phyloP scores from a whole-genome alignment of 2,888 invertebrate genomes.

The Steinernema hermaphroditum region DNA sequence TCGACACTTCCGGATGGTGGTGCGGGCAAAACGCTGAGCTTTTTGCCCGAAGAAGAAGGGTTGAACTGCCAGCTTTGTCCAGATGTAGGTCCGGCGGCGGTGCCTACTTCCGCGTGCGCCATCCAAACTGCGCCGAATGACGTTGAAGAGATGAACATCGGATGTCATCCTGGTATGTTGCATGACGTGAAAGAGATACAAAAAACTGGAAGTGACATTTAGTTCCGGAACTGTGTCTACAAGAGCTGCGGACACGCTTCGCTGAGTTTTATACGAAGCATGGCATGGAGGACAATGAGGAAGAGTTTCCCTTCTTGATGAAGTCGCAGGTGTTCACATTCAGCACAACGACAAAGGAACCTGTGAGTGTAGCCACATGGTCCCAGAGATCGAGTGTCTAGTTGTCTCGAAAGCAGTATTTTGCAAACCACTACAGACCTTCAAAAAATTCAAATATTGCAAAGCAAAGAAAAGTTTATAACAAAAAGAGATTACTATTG shows the following conservation, averaged over 20 bases:
- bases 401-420: too few species aligned
- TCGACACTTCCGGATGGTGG: conserved; percentile 39
- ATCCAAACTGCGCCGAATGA: conserved; percentile 50
- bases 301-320: neutral
- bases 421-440: too few species aligned
- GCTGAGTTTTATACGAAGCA: conserved; percentile 43
- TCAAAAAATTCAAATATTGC: too few species aligned
- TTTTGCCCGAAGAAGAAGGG: conserved; percentile 57
- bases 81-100: conserved; percentile 35
- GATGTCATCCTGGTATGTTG: conserved; percentile 46
- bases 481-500: too few species aligned
- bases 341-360: neutral
- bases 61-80: conserved; percentile 54
- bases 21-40: conserved; percentile 40
- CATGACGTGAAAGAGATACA: conserved; percentile 29
- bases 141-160: conserved; percentile 49
- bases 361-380: too few species aligned
- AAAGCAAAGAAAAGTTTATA: too few species aligned
- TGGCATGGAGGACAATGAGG: neutral
- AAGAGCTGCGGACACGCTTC: conserved; percentile 50
- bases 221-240: conserved; percentile 50
- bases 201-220: conserved; percentile 40
- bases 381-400: too few species aligned
- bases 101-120: conserved; percentile 58
- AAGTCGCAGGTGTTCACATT: conserved; percentile 2